Percentiles rank a stretch among this genome's conserved stretches.
Evolutionary conservation across 2,888 invertebrate genomes (phyloP).

Genomic region (Ophion obscuratus): DNA sequence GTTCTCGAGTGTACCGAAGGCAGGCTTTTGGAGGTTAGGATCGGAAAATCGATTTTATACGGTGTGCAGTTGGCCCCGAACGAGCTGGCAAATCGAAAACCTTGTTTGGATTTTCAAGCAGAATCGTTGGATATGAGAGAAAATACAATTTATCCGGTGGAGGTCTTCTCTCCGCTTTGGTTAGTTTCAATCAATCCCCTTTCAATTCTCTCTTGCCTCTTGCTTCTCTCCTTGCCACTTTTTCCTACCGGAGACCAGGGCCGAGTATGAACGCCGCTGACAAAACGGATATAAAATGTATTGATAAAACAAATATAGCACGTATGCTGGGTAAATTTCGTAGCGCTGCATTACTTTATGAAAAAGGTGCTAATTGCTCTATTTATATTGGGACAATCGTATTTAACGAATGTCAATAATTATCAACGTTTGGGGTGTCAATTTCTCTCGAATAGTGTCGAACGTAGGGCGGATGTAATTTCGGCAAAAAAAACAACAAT

Average conservation of each 20-base stretch:
- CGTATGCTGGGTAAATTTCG: background rate
- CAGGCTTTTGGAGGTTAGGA: constrained; percentile 7
- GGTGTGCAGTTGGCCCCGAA: constrained; percentile 63
- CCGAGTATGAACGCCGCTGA: background rate
- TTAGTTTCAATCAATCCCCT: constrained; percentile 59
- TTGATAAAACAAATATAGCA: background rate
- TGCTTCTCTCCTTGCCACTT: background rate
- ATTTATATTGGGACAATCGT: too few species aligned
- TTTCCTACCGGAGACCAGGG: background rate
- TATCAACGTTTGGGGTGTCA: too few species aligned
- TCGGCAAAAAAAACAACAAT: too few species aligned
- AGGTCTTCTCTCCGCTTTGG: constrained; percentile 23
- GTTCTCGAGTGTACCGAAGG: constrained; percentile 31
- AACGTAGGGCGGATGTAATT: too few species aligned
- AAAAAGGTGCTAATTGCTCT: too few species aligned
- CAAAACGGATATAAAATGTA: background rate
- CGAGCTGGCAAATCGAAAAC: constrained; percentile 70
- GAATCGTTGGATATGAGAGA: constrained; percentile 32
- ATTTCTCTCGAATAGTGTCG: too few species aligned
- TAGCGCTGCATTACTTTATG: background rate
- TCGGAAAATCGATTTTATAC: constrained; percentile 58
- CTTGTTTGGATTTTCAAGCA: constrained; percentile 58
- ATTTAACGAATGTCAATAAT: too few species aligned
- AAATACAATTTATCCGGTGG: constrained; percentile 54
- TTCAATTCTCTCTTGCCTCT: constrained; percentile 31